Evolutionary conservation across 2,888 invertebrate genomes (phyloP), one percentile per base, ranked within the genome.

Genomic region (Keiferia lycopersicella): DNA sequence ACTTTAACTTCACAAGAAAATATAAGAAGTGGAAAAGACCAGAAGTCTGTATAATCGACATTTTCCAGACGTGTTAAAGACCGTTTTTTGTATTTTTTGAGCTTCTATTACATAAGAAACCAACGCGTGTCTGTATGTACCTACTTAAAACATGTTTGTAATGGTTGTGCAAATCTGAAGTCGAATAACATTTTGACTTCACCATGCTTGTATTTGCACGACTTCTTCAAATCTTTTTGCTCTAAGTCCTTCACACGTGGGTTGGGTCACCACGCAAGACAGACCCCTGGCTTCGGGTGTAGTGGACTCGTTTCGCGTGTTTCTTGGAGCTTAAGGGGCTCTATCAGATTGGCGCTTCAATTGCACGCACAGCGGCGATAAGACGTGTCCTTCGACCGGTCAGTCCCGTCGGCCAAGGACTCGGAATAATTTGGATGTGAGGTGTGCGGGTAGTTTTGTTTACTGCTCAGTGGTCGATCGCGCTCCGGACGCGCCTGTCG

Each of bases 371-470:
- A 77, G 76, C 76, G 69, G 75, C 83, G 83, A 84, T 86, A 83
- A 86, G 56, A 71, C 66, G 67, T 74, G 88, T 81, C 91, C 90
- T 91, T 90, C 88, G 69, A 71, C 77, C 83, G 87, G 84, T 86
- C 86, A 85, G 87, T 86, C 83, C 79, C 82, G 76, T 74, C 72
- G 78, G 74, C 82, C 90, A 88, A 90, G 91, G 91, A 83, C 86
- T 79, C 50, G 67, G 83, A 78, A 84, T 86, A 86, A 86, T 85
- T 88, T 81, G 78, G 79, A 71, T 73, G 75, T 76, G 71, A 69
- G 73, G 72, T 70, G 30, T 67, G 69, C 61, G 74, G 79, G 75
- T 66, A 76, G 73, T 75, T 78, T 79, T 85, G 84, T 85, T 82
- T 81, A 81, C 81, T 72, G 76, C 77, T 67, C 87, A 91, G 90